Evolutionary conservation across 2,113 vertebrate genomes (phyloP).

Genomic region (Gambusia affinis): DNA sequence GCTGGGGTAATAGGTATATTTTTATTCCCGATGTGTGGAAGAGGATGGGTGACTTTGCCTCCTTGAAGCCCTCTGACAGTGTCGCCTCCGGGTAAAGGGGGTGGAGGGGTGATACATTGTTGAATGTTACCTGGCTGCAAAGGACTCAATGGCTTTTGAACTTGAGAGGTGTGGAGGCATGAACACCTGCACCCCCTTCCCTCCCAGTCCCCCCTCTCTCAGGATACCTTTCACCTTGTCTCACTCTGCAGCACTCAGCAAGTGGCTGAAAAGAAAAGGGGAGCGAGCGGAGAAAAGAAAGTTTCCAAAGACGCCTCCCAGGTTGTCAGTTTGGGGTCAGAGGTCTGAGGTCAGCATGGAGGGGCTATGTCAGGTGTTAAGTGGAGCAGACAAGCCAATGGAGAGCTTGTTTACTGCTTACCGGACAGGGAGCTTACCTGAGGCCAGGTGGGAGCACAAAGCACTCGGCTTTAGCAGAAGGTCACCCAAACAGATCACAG

Average conservation of each 20-base stretch:
- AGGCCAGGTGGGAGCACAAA: slow-evolving; percentile 78
- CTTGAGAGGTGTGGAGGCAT: slow-evolving; percentile 79
- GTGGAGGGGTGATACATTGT: slow-evolving; percentile 67
- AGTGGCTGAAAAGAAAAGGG: slow-evolving; percentile 71
- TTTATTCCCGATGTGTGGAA: slow-evolving; percentile 30
- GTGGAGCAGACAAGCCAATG: slow-evolving; percentile 76
- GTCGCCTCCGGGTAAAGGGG: slow-evolving; percentile 41
- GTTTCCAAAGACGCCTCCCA: slow-evolving; percentile 70
- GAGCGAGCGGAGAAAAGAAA: slow-evolving; percentile 61
- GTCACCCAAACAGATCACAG: slow-evolving; percentile 65
- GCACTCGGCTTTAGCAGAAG: slow-evolving; percentile 43
- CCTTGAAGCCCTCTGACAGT: slow-evolving; percentile 44
- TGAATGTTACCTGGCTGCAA: slow-evolving; percentile 72
- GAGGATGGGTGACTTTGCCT: slow-evolving; percentile 12
- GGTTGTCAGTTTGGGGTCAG: slow-evolving; percentile 75
- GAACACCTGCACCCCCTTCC: slow-evolving; percentile 79
- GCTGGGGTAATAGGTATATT: slow-evolving; percentile 45
- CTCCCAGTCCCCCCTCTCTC: slow-evolving; percentile 38
- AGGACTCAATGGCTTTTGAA: slow-evolving; percentile 80
- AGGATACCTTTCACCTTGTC: slow-evolving; percentile 78
- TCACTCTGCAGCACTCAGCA: slow-evolving; percentile 71
- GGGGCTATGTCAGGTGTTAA: slow-evolving; percentile 84
- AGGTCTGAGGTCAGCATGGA: slow-evolving; percentile 73
- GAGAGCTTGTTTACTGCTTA: slow-evolving; percentile 73
- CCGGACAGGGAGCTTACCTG: slow-evolving; percentile 73